Conservation (phyloP, 1,140 invertebrate species). For the Drosophila repleta region DNA sequence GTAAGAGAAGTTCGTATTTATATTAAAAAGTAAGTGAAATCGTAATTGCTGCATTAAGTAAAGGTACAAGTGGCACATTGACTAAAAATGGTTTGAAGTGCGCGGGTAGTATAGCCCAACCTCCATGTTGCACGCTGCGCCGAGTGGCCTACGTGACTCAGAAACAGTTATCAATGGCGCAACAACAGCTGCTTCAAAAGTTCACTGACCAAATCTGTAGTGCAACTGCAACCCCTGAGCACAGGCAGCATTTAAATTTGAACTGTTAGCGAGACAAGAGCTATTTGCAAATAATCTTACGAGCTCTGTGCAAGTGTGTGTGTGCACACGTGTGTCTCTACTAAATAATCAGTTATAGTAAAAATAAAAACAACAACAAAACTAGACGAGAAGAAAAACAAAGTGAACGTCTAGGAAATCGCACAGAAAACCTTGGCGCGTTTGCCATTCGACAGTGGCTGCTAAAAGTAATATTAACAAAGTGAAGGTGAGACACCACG, state of each 20-base stretch:
- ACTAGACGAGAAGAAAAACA: conserved; percentile 7
- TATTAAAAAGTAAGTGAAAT: neutral
- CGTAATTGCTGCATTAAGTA: neutral
- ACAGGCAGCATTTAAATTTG: conserved; percentile 33
- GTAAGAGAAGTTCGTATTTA: conserved; percentile 3
- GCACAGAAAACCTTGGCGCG: conserved; percentile 58
- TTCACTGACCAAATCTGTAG: conserved; percentile 70
- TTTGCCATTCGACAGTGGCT: conserved; percentile 50
- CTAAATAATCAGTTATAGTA: conserved; percentile 42
- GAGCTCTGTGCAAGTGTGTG: conserved; percentile 4
- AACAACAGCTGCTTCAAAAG: conserved; percentile 64
- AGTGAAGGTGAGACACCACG: conserved; percentile 52
- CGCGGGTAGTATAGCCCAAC: conserved; percentile 27
- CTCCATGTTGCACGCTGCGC: conserved; percentile 60
- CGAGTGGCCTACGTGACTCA: conserved; percentile 81
- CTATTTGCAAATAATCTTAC: conserved; percentile 5
- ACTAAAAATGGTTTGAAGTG: conserved; percentile 14
- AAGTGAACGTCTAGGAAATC: conserved; percentile 61
- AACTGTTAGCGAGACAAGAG: conserved; percentile 6
- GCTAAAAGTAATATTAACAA: conserved; percentile 50
- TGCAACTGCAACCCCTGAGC: conserved; percentile 46
- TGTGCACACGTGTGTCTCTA: conserved; percentile 26
- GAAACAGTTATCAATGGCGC: conserved; percentile 81
- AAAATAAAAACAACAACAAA: conserved; percentile 33
- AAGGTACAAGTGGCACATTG: neutral